Evolutionary conservation across 2,797 vertebrate species (phyloP), one percentile per base, ranked within the genome.

Genomic region (Gymnoscopelus braueri): DNA sequence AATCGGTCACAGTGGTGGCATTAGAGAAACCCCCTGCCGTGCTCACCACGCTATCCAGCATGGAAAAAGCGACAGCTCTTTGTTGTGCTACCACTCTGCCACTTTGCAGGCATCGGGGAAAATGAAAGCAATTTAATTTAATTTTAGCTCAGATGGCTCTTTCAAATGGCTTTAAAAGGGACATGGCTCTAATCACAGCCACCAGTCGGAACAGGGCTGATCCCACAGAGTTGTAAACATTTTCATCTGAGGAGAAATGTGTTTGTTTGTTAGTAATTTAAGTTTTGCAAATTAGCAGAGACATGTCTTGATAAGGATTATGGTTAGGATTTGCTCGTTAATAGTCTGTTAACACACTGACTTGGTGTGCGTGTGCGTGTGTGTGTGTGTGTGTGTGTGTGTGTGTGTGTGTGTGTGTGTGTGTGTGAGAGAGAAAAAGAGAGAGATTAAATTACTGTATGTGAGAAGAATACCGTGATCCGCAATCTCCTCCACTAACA

Each of bases 81-180:
- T 83, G 73, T 78, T 73, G 59, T 61, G 71, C 60, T 65, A 75
- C 66, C 5, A 10, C 65, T 67, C 55, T 44, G 72, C 44, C 79
- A 79, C 78, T 80, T 84, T 67, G 50, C 58, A 59, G 71, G 74
- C 72, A 74, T 69, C 59, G 52, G 39, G 8, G 23, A 75, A 82
- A 84, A 91, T 89, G 73, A 91, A 88, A 89, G 87, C 53, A 2
- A 71, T 69, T 51, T 65, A 82, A 44, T 44, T 44, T 44, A 44
- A 44, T 44, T 44, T 76, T 60, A 74, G 35, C 68, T 26, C 48
- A 64, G 63, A 57, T 60, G 47, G 52, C 71, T 69, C 23, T 71
- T 81, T 67, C 14, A 3, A 65, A 67, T 56, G 0, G 56, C 54
- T 84, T 80, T 58, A 67, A 61, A 6, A 60, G 51, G 14, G 13